These are phyloP conservation scores for Drosophila anomalata DNA, from an alignment of 2,888 invertebrate genomes.

Conservation along the genomic window DNA sequence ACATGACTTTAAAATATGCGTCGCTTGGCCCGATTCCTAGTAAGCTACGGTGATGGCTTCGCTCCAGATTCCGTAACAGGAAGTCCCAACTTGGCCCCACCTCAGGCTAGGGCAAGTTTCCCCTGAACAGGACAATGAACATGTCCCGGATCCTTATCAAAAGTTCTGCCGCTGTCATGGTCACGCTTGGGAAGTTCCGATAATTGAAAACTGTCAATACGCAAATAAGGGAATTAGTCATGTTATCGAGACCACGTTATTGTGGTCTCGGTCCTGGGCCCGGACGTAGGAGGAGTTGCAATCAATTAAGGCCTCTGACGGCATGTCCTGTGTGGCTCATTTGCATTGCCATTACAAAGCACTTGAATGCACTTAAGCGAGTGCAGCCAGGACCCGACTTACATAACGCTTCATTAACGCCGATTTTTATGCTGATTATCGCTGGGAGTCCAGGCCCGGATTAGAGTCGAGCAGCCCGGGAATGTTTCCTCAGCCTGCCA, in stretches of 20 bases:
- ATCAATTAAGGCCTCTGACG: slow-evolving; percentile 21
- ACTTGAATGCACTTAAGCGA: slow-evolving; percentile 55
- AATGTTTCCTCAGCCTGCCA: slow-evolving; percentile 64
- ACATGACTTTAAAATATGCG: no score
- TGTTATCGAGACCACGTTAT: slow-evolving; percentile 61
- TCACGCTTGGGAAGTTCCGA: slow-evolving; percentile 65
- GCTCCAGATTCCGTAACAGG: background rate
- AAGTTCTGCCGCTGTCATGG: slow-evolving; percentile 9
- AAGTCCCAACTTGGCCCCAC: slow-evolving; percentile 6
- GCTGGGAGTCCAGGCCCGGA: slow-evolving; percentile 30
- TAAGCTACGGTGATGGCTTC: no score
- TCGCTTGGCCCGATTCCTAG: no score
- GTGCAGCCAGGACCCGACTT: slow-evolving; percentile 27
- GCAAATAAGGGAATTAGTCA: slow-evolving; percentile 76
- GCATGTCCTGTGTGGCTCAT: slow-evolving; percentile 66
- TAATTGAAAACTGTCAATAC: slow-evolving; percentile 80
- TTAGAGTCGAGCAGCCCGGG: slow-evolving; percentile 6
- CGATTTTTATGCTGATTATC: slow-evolving; percentile 77
- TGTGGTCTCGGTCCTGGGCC: slow-evolving; percentile 42
- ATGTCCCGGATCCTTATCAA: slow-evolving; percentile 32
- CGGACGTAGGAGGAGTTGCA: slow-evolving; percentile 23
- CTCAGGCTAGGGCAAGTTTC: background rate
- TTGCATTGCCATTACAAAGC: slow-evolving; percentile 50
- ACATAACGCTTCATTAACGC: slow-evolving; percentile 72
- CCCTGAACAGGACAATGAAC: background rate